Conservation (phyloP, 2,113 vertebrate genomes). For the Serinus canaria region DNA sequence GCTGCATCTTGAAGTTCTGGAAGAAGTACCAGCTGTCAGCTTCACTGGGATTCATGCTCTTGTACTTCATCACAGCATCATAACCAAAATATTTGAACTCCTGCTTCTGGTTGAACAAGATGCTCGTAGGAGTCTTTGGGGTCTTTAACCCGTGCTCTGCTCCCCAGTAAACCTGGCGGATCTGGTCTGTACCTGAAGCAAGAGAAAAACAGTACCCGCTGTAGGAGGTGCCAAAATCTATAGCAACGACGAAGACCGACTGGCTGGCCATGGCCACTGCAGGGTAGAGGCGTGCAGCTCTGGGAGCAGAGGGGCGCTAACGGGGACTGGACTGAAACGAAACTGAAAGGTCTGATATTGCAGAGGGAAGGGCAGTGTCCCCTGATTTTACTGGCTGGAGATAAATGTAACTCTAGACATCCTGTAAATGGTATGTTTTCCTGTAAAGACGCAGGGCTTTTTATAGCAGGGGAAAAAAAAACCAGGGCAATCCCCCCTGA, state of each 20-base stretch:
- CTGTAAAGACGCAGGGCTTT: not conserved
- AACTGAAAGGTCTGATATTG: not conserved
- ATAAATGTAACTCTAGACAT: accelerated
- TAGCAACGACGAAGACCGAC: not conserved
- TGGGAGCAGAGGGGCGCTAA: not conserved
- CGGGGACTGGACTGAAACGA: not conserved
- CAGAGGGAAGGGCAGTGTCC: not conserved
- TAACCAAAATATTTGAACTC: conserved; percentile 49
- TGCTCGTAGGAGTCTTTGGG: not conserved
- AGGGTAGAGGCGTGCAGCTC: accelerated
- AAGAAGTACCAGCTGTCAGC: conserved; percentile 33
- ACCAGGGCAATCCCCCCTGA: accelerated
- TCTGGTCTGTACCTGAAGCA: not conserved
- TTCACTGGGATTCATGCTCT: not conserved
- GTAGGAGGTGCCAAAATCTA: conserved; percentile 42
- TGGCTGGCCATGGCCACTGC: not conserved
- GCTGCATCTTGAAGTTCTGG: conserved; percentile 50
- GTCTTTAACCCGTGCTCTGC: not conserved
- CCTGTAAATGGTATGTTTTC: not conserved
- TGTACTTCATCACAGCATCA: conserved; percentile 30
- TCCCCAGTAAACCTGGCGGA: conserved; percentile 33
- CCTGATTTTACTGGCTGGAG: accelerated
- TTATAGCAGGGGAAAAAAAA: not conserved
- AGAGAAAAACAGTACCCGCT: conserved; percentile 42
- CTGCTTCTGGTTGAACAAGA: conserved; percentile 38